Conservation (phyloP, 2,797 vertebrate genomes). For the Bradypus variegatus region DNA sequence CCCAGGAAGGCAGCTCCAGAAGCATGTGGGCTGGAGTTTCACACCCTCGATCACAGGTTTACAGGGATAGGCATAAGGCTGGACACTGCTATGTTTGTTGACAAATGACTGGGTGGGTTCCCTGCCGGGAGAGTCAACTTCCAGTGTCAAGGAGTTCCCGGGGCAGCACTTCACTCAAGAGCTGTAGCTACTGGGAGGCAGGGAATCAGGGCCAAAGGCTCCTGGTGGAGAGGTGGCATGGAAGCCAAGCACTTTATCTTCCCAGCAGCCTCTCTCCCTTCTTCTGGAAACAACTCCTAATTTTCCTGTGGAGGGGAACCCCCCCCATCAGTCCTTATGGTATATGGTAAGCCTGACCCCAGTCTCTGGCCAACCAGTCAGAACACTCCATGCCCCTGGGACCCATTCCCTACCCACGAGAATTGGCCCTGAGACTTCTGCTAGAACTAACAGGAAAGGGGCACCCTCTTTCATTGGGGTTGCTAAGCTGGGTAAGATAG, state of each 20-base stretch:
- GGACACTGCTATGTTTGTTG: neutral
- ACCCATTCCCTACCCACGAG: neutral
- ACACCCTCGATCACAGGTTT: neutral
- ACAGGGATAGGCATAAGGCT: neutral
- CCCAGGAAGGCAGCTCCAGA: neutral
- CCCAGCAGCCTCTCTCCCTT: neutral
- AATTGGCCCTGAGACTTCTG: neutral
- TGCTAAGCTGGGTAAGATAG: neutral
- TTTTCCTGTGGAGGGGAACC: neutral
- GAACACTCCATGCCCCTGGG: neutral
- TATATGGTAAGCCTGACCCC: neutral
- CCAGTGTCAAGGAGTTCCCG: neutral
- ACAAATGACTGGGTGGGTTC: slow-evolving; percentile 39
- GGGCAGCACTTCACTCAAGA: slow-evolving; percentile 18
- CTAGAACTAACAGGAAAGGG: neutral
- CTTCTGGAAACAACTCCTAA: neutral
- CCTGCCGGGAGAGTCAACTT: neutral
- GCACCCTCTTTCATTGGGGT: neutral
- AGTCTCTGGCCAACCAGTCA: neutral
- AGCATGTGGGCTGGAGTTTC: neutral
- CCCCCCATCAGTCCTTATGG: neutral
- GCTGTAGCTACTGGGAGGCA: neutral
- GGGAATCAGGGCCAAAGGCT: neutral
- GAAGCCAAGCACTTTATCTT: neutral
- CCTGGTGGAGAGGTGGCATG: neutral